A percentile compares a stretch with the other conserved stretches of the same genome.
Conservation (phyloP, 1,140 invertebrate species). For the Hyphantria cunea region DNA sequence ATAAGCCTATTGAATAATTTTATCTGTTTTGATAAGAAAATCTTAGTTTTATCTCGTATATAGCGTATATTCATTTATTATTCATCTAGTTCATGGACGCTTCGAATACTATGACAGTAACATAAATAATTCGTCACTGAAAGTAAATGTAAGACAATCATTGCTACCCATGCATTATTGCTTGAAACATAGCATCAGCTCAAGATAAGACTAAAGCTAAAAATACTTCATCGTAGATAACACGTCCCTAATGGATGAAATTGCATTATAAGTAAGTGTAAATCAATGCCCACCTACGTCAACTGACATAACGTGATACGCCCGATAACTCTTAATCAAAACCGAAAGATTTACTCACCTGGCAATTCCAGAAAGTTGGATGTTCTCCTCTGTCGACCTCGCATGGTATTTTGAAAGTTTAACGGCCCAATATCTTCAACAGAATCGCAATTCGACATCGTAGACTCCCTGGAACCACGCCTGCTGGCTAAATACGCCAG, state of each 20-base stretch:
- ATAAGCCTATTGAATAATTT: no score
- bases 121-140: no score
- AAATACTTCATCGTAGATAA: not conserved
- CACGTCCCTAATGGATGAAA: conserved; percentile 10
- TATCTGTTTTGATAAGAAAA: no score
- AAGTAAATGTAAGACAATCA: no score
- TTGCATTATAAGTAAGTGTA: conserved; percentile 16
- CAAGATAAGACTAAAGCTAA: no score
- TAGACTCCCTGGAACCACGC: conserved; percentile 86
- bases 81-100: no score
- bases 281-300: conserved; percentile 26
- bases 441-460: conserved; percentile 83
- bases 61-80: no score
- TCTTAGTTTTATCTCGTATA: no score
- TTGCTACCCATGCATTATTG: no score
- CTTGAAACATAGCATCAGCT: not conserved
- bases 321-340: not conserved
- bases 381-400: conserved; percentile 88
- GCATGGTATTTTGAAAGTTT: conserved; percentile 88
- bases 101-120: no score
- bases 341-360: conserved; percentile 78
- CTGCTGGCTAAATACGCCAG: conserved; percentile 89
- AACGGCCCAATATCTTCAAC: conserved; percentile 90
- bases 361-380: conserved; percentile 94
- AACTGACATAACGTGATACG: conserved; percentile 8